Evolutionary conservation across 2,888 invertebrate species (phyloP).

Genomic region (Plebejus melissa): DNA sequence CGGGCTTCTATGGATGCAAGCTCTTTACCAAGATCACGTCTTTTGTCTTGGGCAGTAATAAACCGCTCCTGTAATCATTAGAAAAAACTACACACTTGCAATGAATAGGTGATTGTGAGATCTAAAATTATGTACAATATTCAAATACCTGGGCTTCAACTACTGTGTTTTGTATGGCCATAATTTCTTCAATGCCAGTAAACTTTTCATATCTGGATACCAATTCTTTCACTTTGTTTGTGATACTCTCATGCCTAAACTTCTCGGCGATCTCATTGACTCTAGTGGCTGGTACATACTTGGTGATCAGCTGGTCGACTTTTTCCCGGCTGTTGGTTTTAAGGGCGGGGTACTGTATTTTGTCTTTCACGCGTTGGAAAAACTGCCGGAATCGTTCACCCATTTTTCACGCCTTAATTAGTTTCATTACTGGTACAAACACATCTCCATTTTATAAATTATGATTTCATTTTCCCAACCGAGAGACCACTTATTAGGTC

Average conservation of each 20-base stretch:
- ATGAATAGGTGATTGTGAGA: background rate
- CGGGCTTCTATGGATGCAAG: slow-evolving; percentile 80
- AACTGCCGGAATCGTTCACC: slow-evolving; percentile 64
- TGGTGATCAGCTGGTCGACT: slow-evolving; percentile 61
- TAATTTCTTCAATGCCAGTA: slow-evolving; percentile 88
- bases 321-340: slow-evolving; percentile 52
- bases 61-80: slow-evolving; percentile 76
- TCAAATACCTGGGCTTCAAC: slow-evolving; percentile 80
- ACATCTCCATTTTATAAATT: slow-evolving; percentile 40
- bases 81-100: no score
- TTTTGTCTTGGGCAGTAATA: slow-evolving; percentile 81
- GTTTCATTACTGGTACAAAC: slow-evolving; percentile 41
- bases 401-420: slow-evolving; percentile 61
- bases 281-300: slow-evolving; percentile 58
- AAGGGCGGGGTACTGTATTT: slow-evolving; percentile 53
- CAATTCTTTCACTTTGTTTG: slow-evolving; percentile 63
- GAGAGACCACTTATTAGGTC: background rate
- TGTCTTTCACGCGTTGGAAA: slow-evolving; percentile 60
- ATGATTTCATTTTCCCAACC: slow-evolving; percentile 41
- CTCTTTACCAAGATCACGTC: slow-evolving; percentile 81
- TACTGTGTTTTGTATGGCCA: slow-evolving; percentile 85
- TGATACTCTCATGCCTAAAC: slow-evolving; percentile 56
- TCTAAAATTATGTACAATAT: background rate
- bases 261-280: slow-evolving; percentile 63
- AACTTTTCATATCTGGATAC: slow-evolving; percentile 84